These are phyloP conservation scores for Rotaria socialis DNA, from an alignment of 2,888 invertebrate genomes.

Conservation along the genomic window DNA sequence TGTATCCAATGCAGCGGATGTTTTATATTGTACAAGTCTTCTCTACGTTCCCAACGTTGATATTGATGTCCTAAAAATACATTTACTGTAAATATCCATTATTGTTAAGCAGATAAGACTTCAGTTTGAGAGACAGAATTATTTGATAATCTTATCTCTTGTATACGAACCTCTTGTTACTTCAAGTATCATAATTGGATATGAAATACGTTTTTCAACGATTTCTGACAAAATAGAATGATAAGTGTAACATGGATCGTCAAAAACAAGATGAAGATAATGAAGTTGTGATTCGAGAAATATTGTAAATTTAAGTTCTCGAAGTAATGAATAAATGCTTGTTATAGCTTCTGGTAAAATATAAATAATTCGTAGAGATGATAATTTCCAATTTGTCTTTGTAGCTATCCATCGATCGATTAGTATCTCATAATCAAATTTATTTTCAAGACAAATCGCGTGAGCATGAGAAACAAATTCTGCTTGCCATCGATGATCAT, in stretches of 20 bases:
- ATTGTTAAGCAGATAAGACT: background rate
- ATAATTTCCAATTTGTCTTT: background rate
- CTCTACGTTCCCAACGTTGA: background rate
- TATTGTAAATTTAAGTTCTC: background rate
- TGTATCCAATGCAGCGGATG: background rate
- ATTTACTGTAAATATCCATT: background rate
- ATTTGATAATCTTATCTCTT: background rate
- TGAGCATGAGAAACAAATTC: background rate
- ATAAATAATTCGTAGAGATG: background rate
- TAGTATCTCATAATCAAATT: background rate
- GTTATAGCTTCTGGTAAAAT: background rate
- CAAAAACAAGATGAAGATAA: slow-evolving; percentile 8
- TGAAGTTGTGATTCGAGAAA: background rate
- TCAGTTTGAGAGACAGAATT: background rate
- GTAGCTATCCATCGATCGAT: background rate
- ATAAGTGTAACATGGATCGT: background rate
- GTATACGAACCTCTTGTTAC: background rate
- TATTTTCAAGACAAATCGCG: background rate
- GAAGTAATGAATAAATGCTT: background rate
- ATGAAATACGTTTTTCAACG: background rate
- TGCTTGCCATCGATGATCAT: background rate
- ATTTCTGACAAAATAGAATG: background rate
- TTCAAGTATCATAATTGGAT: slow-evolving; percentile 4
- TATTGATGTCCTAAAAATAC: background rate
- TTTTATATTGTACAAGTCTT: background rate